Evolutionary conservation across 2,113 vertebrate species (phyloP).

Genomic region (Nettapus auritus): DNA sequence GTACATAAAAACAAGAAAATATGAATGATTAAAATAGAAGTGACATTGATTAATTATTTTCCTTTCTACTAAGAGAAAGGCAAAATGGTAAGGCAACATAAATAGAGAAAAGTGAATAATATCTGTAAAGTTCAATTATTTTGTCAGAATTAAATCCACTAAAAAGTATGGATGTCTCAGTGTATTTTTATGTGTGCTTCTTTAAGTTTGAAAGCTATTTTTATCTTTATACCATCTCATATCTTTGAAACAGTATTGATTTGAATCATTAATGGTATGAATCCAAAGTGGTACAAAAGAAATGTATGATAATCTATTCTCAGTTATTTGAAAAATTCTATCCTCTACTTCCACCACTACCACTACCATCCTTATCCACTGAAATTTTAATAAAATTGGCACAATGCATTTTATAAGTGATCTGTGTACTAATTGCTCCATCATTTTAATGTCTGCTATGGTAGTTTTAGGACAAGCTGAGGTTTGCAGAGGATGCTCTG

Average conservation of each 20-base stretch:
- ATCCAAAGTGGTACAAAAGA: background rate
- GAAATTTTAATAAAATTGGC: background rate
- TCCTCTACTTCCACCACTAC: background rate
- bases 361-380: background rate
- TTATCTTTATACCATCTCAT: background rate
- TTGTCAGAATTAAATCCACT: background rate
- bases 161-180: background rate
- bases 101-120: background rate
- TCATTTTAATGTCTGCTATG: background rate
- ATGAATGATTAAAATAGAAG: background rate
- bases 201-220: background rate
- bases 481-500: background rate
- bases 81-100: background rate
- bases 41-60: background rate
- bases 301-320: background rate
- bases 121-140: background rate
- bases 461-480: background rate
- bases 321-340: background rate
- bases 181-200: background rate
- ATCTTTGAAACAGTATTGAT: background rate
- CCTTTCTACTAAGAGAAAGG: background rate
- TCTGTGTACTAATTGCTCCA: background rate
- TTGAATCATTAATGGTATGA: background rate
- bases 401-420: background rate
- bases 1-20: background rate